Evolutionary conservation across 2,888 invertebrate species (phyloP), one percentile per base, ranked within the genome.

Genomic region (Cabera pusaria): DNA sequence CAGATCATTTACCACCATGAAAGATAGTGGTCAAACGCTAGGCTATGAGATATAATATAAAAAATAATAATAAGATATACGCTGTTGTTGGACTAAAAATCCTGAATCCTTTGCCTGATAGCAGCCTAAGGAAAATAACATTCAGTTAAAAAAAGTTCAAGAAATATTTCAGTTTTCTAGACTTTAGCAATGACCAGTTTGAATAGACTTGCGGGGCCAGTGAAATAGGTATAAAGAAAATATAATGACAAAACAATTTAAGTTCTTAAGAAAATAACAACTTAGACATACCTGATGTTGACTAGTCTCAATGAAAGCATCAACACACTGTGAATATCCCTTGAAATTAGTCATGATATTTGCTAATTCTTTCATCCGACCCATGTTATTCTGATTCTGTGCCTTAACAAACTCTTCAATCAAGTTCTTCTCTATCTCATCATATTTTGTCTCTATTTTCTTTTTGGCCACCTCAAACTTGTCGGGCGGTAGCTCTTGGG

Each of bases 271-370:
- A 20, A 4, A 20, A 4, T 20, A 6, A 5, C 7, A 20, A 1
- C 2, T 8, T 7, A 21, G 3, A 8, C 8, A 6, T 12, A 6
- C 18, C n/a, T 9, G 19, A 9, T 9, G 24, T 90, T 98, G 98
- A 75, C 98, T 96, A 56, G 98, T 96, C 70, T 98, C 98, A 63
- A 99, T 98, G 71, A 96, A 99, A 0, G 97, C 97, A 88, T 99
- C 96, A 28, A 99, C 93, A 80, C 98, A 99, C 56, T 97, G 96
- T 0, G 96, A 95, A 78, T 98, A 99, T 1, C 98, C 96, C 87
- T 98, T 98, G 69, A 99, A 99, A 66, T 98, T 97, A 0, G 96
- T 96, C 61, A 99, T 90, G 25, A 98, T 95, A 32, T 92, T 92
- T 0, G 99, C 98, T 49, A 98, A 93, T 60, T 96, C 95, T 64